These are phyloP conservation scores for Peromyscus attwateri DNA, from an alignment of 2,797 vertebrate species.

Conservation along the genomic window DNA sequence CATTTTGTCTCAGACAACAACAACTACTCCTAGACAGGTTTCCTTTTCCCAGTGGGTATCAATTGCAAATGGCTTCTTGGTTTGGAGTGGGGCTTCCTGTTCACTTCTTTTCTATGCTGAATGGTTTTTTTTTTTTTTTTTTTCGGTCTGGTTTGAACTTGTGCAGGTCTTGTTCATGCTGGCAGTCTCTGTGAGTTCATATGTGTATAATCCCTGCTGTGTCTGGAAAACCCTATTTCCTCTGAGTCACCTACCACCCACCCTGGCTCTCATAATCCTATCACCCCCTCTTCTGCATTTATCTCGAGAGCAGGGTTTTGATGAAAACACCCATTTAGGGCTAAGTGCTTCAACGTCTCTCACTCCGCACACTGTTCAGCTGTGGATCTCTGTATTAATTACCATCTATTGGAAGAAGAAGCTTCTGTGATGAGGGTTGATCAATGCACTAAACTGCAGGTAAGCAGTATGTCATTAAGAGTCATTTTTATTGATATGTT, in stretches of 20 bases:
- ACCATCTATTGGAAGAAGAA: not conserved
- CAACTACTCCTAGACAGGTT: not conserved
- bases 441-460: not conserved
- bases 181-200: not conserved
- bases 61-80: not conserved
- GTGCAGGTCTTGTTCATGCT: not conserved
- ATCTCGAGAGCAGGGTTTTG: not conserved
- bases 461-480: not conserved
- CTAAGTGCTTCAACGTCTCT: not conserved
- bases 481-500: not conserved
- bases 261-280: not conserved
- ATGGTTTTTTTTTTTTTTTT: not conserved
- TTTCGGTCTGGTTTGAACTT: not conserved
- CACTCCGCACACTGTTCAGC: not conserved
- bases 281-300: not conserved
- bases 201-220: not conserved
- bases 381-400: not conserved
- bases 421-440: not conserved
- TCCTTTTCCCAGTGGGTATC: not conserved
- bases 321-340: not conserved
- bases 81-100: not conserved
- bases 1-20: not conserved
- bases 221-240: not conserved
- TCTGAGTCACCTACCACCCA: not conserved
- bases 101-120: not conserved